Evolutionary conservation across 2,113 vertebrate species (phyloP).

Genomic region (Istiophorus platypterus): DNA sequence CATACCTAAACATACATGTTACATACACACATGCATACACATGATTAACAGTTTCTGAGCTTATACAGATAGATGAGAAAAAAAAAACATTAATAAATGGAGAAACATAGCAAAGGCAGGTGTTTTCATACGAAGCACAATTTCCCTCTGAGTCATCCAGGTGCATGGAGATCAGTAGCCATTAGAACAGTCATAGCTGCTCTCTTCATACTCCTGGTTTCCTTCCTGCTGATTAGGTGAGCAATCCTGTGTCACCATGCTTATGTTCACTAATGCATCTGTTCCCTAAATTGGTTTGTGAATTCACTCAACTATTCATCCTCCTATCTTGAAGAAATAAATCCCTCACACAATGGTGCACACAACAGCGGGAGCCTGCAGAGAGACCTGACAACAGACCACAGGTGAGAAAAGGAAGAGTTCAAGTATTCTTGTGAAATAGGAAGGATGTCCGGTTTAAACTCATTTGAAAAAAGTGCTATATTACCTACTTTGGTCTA

Average conservation of each 20-base stretch:
- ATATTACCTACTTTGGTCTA: too few species aligned
- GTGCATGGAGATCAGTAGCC: conserved; percentile 8
- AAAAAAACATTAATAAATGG: too few species aligned
- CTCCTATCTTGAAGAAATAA: neutral
- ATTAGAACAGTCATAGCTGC: neutral
- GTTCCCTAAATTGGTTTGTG: neutral
- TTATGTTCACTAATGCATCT: neutral
- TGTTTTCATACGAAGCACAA: too few species aligned
- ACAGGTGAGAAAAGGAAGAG: conserved; percentile 28
- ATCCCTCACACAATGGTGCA: too few species aligned
- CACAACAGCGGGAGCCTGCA: neutral
- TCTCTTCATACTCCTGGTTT: too few species aligned
- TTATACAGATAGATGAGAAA: too few species aligned
- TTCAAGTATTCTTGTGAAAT: neutral
- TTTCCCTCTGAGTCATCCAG: neutral
- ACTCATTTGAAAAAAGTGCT: neutral
- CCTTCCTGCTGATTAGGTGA: conserved; percentile 27
- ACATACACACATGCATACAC: too few species aligned
- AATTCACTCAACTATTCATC: neutral
- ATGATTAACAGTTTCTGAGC: too few species aligned
- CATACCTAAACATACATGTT: too few species aligned
- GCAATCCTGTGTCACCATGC: neutral
- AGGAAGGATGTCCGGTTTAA: too few species aligned
- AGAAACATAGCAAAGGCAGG: too few species aligned
- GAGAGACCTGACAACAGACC: neutral